Evolutionary conservation across 2,797 vertebrate species (phyloP), one percentile per base, ranked within the genome.

Genomic region (Enteromius unitaeniatus): DNA sequence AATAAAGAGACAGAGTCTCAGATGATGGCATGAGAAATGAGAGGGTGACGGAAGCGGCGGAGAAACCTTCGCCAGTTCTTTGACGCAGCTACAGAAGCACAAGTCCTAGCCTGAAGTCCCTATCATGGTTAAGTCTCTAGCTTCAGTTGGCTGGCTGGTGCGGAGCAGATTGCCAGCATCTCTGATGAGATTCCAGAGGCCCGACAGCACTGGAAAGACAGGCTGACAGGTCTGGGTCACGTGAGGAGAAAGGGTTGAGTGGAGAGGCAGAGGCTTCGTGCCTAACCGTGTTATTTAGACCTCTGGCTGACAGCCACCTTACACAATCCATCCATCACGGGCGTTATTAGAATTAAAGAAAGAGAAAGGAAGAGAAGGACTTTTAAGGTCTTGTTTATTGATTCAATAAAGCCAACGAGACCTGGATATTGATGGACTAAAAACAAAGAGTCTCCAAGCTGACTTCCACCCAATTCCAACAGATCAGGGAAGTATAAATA

Each of bases 361-460:
- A 47, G 60, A 51, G 70, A 83, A 84, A 72, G 65, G 67, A 69
- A 84, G 65, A 42, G 64, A 5, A 70, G 75, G 19, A 64, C 40
- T 70, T 67, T 83, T 53, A 53, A 83, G 64, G 81, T 69, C 49
- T 78, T 19, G 21, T 49, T 78, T 78, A 78, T 84, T 51, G 82
- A 83, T 65, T 78, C 23, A 37, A 62, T 70, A 76, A 83, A 45
- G 60, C 58, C 81, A 55, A 69, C 3, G 10, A 70, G 40, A 78
- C 75, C 64, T 23, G 26, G 47, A 70, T 49, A 83, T 60, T 49
- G 65, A 78, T 60, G 74, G 11, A 78, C 34, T n/a, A 75, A 76
- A 64, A 65, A 51, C 9, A 0, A 40, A 10, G 9, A 70, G 14
- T 77, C 37, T 83, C 53, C 26, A 28, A 69, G 26, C 64, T 34